Conservation (phyloP, 1,140 invertebrate genomes). For the Lutraria rhynchaena region DNA sequence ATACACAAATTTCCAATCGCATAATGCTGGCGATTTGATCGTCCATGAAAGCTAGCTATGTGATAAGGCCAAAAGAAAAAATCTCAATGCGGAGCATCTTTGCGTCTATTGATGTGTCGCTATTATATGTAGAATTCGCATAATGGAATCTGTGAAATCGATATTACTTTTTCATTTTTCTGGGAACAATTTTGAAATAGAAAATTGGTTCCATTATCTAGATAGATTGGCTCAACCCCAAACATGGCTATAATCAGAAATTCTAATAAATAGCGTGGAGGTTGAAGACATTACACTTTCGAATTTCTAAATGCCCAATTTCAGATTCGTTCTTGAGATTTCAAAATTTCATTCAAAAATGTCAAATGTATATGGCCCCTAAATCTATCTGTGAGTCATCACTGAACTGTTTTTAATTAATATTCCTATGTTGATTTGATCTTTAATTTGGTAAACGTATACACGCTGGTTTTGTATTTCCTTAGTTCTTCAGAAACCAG, state of each 20-base stretch:
- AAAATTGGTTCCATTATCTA: conserved; percentile 57
- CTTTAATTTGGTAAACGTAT: too few species aligned
- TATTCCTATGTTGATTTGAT: too few species aligned
- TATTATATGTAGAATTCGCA: conserved; percentile 62
- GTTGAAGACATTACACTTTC: conserved; percentile 40
- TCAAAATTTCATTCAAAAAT: too few species aligned
- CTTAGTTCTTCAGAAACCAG: too few species aligned
- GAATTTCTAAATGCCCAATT: conserved; percentile 1
- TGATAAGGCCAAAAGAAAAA: conserved; percentile 47
- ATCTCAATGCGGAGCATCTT: conserved; percentile 54
- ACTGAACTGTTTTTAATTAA: too few species aligned
- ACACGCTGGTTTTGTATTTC: too few species aligned
- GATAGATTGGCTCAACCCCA: conserved; percentile 52
- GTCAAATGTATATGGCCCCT: too few species aligned
- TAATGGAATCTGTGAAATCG: conserved; percentile 54
- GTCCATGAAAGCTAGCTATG: conserved; percentile 35
- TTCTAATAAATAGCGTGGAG: conserved; percentile 44
- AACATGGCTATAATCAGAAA: conserved; percentile 59
- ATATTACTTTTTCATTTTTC: conserved; percentile 58
- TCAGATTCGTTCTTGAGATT: too few species aligned
- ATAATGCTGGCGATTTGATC: conserved; percentile 49
- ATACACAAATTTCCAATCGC: conserved; percentile 62
- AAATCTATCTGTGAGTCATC: too few species aligned
- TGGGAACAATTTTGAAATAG: conserved; percentile 53
- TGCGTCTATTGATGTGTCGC: conserved; percentile 40